These are phyloP conservation scores for Chlorodrepanis virens DNA, from an alignment of 2,113 vertebrate species.

Conservation along the genomic window DNA sequence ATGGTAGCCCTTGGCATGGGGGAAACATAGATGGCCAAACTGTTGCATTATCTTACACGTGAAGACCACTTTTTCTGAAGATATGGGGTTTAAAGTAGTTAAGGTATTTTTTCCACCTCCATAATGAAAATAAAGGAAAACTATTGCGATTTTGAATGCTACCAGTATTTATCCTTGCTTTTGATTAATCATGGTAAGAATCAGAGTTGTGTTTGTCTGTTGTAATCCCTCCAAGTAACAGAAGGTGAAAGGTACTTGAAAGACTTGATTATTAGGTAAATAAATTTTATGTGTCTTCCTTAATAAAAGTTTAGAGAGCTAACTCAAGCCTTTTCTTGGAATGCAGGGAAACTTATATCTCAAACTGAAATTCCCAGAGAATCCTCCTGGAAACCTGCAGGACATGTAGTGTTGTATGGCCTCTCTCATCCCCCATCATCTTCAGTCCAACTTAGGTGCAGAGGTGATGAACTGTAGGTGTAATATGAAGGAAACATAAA, in stretches of 20 bases:
- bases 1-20: fast-evolving
- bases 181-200: not conserved
- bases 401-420: not conserved
- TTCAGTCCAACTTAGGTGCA: not conserved
- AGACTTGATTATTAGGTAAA: not conserved
- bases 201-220: not conserved
- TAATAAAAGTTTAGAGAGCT: not conserved
- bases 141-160: not conserved
- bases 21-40: not conserved
- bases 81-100: not conserved
- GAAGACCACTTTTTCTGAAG: not conserved
- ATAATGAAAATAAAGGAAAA: not conserved
- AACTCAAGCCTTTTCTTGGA: not conserved
- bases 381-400: not conserved
- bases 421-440: not conserved
- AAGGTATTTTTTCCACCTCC: not conserved
- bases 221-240: not conserved
- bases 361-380: not conserved
- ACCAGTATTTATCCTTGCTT: not conserved
- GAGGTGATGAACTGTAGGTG: not conserved
- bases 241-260: not conserved
- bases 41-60: not conserved
- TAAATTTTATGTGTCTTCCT: not conserved
- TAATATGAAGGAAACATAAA: not conserved
- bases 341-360: not conserved